Conservation (phyloP, 1,140 invertebrate genomes). For the Steinernema feltiae region DNA sequence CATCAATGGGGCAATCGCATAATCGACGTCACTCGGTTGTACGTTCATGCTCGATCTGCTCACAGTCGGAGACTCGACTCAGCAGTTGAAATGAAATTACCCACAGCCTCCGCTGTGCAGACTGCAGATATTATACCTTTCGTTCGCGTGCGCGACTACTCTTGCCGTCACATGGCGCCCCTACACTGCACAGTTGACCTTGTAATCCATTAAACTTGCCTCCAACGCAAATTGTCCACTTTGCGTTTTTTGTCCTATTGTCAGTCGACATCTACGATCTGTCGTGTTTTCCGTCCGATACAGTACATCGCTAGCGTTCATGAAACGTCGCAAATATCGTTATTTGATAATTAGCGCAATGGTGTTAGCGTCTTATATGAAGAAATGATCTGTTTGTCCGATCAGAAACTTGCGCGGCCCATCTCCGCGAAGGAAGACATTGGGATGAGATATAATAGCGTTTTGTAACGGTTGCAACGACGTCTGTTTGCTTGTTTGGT, state of each 20-base stretch:
- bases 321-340: neutral
- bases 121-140: neutral
- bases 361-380: too few species aligned
- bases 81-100: neutral
- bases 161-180: neutral
- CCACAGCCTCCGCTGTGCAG: neutral
- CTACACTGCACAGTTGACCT: neutral
- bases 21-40: neutral
- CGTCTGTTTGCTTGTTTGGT: neutral
- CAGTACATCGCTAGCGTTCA: neutral
- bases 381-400: neutral
- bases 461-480: neutral
- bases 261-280: neutral
- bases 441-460: neutral
- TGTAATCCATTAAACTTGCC: neutral
- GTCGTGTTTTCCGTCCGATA: neutral
- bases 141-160: neutral
- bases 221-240: neutral
- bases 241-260: neutral
- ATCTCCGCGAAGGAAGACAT: neutral
- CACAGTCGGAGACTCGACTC: neutral
- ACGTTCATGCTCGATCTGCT: neutral
- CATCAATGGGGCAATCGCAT: neutral
- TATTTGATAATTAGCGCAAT: neutral
- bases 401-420: too few species aligned